Evolutionary conservation across 2,888 invertebrate species (phyloP).

Genomic region (Drosophila putrida): DNA sequence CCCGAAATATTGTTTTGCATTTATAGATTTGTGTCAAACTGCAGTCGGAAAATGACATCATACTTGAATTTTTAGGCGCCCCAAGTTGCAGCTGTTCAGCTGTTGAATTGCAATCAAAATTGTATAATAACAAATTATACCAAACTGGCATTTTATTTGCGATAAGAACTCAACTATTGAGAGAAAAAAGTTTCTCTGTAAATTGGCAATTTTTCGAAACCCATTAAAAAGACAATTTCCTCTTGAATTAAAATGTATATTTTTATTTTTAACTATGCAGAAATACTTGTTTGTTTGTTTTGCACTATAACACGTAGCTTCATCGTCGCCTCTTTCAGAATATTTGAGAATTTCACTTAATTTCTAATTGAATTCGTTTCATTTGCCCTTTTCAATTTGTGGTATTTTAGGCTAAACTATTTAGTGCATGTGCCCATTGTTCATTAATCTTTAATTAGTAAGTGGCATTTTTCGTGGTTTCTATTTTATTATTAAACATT

Average conservation of each 20-base stretch:
- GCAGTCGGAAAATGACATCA: constrained; percentile 64
- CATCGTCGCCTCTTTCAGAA: constrained; percentile 19
- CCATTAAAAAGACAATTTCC: not conserved
- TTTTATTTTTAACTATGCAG: constrained; percentile 56
- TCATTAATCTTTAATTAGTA: constrained; percentile 59
- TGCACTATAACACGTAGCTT: constrained; percentile 29
- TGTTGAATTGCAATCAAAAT: constrained; percentile 13
- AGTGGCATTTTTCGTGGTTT: constrained; percentile 40
- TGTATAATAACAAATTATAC: not conserved
- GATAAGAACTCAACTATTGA: too few relatives aligned
- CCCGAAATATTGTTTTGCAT: constrained; percentile 42
- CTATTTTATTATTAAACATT: constrained; percentile 53
- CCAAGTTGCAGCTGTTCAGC: constrained; percentile 3
- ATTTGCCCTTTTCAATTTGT: constrained; percentile 37
- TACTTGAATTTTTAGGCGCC: constrained; percentile 32
- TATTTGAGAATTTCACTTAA: constrained; percentile 69
- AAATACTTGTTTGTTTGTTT: constrained; percentile 56
- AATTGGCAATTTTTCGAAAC: not conserved
- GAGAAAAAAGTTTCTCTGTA: too few relatives aligned
- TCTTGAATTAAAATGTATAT: constrained; percentile 17
- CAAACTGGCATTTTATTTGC: too few relatives aligned
- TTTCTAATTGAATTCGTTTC: constrained; percentile 69
- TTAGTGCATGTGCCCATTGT: constrained; percentile 67
- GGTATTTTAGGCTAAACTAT: constrained; percentile 67
- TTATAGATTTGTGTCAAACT: constrained; percentile 35